These are phyloP conservation scores for Centropyge bicolor DNA, from an alignment of 2,797 vertebrate genomes.

Conservation along the genomic window DNA sequence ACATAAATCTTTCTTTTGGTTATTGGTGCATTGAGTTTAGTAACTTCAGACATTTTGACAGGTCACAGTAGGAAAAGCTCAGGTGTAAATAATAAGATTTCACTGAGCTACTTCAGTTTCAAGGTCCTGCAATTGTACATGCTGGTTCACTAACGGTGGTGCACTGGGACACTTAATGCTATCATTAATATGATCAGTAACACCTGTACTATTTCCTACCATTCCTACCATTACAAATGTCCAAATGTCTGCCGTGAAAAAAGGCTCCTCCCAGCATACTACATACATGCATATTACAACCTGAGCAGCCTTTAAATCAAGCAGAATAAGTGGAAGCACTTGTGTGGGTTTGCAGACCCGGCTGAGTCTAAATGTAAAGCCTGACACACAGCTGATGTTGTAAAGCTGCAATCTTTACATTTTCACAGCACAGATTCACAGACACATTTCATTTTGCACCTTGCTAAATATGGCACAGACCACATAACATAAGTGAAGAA, in stretches of 20 bases:
- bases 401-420: neutral
- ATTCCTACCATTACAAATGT: constrained; percentile 5
- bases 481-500: too few relatives aligned
- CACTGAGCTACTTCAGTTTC: constrained; percentile 2
- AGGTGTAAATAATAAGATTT: neutral
- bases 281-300: neutral
- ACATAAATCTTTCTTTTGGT: neutral
- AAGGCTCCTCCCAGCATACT: neutral
- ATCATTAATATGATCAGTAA: constrained; percentile 20
- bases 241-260: constrained; percentile 2
- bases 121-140: neutral
- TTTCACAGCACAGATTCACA: neutral
- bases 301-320: constrained; percentile 7
- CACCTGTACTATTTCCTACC: constrained; percentile 17
- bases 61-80: neutral
- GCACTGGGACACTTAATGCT: constrained; percentile 10
- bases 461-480: neutral
- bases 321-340: constrained; percentile 6
- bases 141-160: neutral
- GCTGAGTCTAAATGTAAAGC: neutral
- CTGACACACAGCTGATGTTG: neutral
- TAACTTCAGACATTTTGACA: neutral
- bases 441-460: neutral
- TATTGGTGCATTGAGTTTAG: neutral
- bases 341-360: constrained; percentile 12